Evolutionary conservation across 2,888 invertebrate genomes (phyloP), one percentile per base, ranked within the genome.

Genomic region (Odontocolon sp.): DNA sequence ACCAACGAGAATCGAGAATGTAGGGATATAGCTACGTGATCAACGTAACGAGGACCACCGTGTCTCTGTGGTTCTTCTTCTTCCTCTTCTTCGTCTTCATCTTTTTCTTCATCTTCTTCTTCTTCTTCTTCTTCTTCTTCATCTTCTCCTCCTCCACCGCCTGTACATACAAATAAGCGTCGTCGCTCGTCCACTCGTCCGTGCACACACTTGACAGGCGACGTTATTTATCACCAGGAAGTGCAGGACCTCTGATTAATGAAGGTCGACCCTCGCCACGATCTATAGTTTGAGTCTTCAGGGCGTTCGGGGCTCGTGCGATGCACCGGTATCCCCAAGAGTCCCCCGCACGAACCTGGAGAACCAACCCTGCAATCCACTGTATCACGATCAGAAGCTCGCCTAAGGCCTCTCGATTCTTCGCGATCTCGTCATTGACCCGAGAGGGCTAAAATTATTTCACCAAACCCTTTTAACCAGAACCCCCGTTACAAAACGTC

Each of bases 191-290:
- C 82, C 82, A 78, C 83, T 80, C 80, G n/a, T 73, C 80, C 80
- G 63, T 69, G 76, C 61, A 56, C 63, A 77, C 78, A 77, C 74
- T 64, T 80, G 80, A 81, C 86, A 84, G 82, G 77, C 79, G 81
- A 81, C 79, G 85, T 88, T 87, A 89, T 88, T 89, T 88, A 89
- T 89, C 87, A 87, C 88, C 88, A 88, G 89, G 88, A 89, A 89
- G 86, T 85, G 83, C 81, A 82, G 42, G 78, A 81, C 83, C 82
- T 81, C 86, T 88, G 87, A 88, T 88, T 88, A 88, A 88, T 87
- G 88, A 88, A 88, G 88, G 88, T 87, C 88, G 86, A 85, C 81
- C 79, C 82, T 78, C 81, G 78, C 61, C 77, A 81, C 80, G 80
- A 80, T 81, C 77, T 72, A 81, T 79, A 79, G 52, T 70, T 70